Percentiles rank a stretch among this genome's conserved stretches.
Conservation (phyloP, 2,888 invertebrate genomes). For the Halocaridina rubra region DNA sequence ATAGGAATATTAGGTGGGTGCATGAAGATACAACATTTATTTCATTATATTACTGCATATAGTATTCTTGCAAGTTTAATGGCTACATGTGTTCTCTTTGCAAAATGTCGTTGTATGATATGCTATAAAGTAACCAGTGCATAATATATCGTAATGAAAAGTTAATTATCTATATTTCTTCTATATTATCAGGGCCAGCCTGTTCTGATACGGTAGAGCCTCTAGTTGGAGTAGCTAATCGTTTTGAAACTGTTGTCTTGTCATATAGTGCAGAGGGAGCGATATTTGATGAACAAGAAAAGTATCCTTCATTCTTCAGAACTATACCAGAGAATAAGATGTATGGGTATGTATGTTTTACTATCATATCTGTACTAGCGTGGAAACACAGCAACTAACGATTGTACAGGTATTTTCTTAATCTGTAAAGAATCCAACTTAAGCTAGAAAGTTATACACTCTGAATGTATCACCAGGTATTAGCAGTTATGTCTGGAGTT, state of each 20-base stretch:
- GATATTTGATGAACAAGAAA: slow-evolving; percentile 76
- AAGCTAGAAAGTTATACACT: too few relatives aligned
- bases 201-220: slow-evolving; percentile 86
- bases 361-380: too few relatives aligned
- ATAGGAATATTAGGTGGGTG: slow-evolving; percentile 77
- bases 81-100: not conserved
- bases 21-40: not conserved
- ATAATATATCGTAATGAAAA: too few relatives aligned
- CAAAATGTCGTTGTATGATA: not conserved
- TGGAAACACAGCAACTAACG: too few relatives aligned
- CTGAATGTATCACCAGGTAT: too few relatives aligned
- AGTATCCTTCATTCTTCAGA: slow-evolving; percentile 83
- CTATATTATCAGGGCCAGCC: slow-evolving; percentile 74
- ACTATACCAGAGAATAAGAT: slow-evolving; percentile 83
- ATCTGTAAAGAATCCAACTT: too few relatives aligned
- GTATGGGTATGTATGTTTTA: slow-evolving; percentile 74
- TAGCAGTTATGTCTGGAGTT: too few relatives aligned
- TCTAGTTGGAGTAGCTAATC: slow-evolving; percentile 80
- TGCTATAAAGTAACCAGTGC: too few relatives aligned
- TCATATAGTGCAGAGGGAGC: slow-evolving; percentile 85
- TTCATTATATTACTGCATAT: not conserved
- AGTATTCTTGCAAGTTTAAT: not conserved
- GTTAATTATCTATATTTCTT: too few relatives aligned
- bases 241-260: slow-evolving; percentile 79
- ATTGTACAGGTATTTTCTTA: too few relatives aligned